Base-by-base conservation (phyloP, 2,797 vertebrate species). In the Mus minutoides region DNA sequence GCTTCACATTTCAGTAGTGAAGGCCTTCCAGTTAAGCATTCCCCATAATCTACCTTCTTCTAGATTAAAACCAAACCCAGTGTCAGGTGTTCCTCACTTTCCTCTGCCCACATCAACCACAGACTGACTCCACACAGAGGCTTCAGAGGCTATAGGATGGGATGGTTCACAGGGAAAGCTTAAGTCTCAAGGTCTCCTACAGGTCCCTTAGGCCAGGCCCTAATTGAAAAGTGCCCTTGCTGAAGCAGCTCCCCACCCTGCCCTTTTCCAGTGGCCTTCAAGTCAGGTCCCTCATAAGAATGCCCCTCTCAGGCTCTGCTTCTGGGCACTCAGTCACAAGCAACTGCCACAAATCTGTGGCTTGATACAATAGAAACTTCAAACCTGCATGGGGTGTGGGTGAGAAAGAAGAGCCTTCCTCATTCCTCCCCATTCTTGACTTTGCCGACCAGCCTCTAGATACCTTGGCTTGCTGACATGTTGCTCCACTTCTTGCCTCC, bases 391-490 rank as follows among this genome's bases (percentile, higher is more conserved):
- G 46, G 19, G 29, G 9, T 19, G 3, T 1, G 67, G 69, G 75
- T 12, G 17, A 71, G 2, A 11, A 37, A 46, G 49, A 37, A 46
- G n/a, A 37, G 62, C 17, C 37, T 10, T 4, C 5, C 40, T 43
- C 1, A 17, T 21, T 6, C 10, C 11, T 86, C 40, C 34, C 8
- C 12, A 37, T 10, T n/a, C 26, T 78, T 16, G 40, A 26, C 14
- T 9, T 3, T 34, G 4, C 9, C 26, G 17, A 13, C 16, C 37
- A 6, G 2, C 60, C 9, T 43, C 0, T 22, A 60, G 10, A 22
- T 0, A 3, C n/a, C 37, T 40, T 13, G 34, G 21, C 52, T 4
- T 64, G 4, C 0, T 3, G 34, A 24, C 2, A 4, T 11, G 4
- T 13, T 34, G 2, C 58, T 54, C 22, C 4, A 11, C 1, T 9